Evolutionary conservation across 1,140 invertebrate genomes (phyloP), one percentile per base, ranked within the genome.

Genomic region (Melitaea cinxia): DNA sequence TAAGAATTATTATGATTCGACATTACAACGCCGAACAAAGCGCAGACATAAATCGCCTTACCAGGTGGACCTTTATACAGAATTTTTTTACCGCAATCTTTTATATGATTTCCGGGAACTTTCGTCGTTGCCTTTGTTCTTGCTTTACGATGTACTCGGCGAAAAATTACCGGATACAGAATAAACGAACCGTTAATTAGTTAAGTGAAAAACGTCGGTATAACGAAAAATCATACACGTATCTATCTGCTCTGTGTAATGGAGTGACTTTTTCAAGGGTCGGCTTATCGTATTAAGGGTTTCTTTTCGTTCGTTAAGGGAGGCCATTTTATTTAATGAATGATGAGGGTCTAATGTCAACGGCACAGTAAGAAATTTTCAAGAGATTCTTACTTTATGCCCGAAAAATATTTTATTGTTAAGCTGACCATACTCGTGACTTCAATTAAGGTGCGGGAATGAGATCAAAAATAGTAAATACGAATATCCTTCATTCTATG

Each of bases 1-100:
- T 47, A 26, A 42, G 37, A 35, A 39, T 37, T 42, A 57, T 42
- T 42, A 57, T 24, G 23, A 42, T 42, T 57, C 54, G 21, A 45
- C 54, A 39, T 28, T 47, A 47, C 24, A 26, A 57, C 21, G 17
- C 21, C 17, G 42, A 47, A 57, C 54, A 57, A 56, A 56, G 54
- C 19, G 54, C 37, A 12, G 54, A 57, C 54, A 57, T 45, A 57
- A 57, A 57, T 57, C 54, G 37, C 26, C 39, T 57, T 57, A 57
- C 54, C 54, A n/a, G n/a, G n/a, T 57, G 35, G 17, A 17, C 54
- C n/a, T 57, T 47, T 23, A 47, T 47, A 24, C 54, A 42, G 54
- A 57, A 21, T 28, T 57, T 57, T 57, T 47, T 57, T 57, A 42
- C 39, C 54, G 45, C 39, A 57, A 57, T 57, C 54, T 57, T 57